Percentiles rank a stretch among this genome's conserved stretches.
Conservation (phyloP, 2,888 invertebrate species). For the Tribolium freemani region DNA sequence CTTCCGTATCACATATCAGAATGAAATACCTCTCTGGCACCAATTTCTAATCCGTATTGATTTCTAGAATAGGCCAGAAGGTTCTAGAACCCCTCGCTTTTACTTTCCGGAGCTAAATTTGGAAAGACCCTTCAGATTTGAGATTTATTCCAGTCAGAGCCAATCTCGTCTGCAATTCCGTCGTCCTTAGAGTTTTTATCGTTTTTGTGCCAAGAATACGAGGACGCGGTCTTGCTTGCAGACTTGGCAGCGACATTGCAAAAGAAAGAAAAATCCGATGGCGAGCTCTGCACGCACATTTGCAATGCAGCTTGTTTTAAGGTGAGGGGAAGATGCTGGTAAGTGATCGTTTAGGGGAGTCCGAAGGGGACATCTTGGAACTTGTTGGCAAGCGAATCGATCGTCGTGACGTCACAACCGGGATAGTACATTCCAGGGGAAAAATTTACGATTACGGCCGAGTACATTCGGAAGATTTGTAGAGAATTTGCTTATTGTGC, state of each 20-base stretch:
- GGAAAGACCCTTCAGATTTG: background rate
- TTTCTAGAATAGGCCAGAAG: background rate
- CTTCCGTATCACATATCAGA: background rate
- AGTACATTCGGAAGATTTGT: constrained; percentile 23
- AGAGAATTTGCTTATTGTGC: constrained; percentile 32
- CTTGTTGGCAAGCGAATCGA: constrained; percentile 42
- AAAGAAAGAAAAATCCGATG: constrained; percentile 1
- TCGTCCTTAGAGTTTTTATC: constrained; percentile 17
- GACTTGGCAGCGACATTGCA: constrained; percentile 31
- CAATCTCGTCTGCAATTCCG: constrained; percentile 19
- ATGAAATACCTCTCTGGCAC: background rate
- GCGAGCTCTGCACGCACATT: constrained; percentile 25
- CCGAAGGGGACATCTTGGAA: constrained; percentile 29
- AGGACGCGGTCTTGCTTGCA: constrained; percentile 27
- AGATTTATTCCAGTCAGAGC: constrained; percentile 22
- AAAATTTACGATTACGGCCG: constrained; percentile 36
- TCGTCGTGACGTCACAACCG: constrained; percentile 42
- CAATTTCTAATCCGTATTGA: background rate
- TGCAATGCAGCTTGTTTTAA: constrained; percentile 23
- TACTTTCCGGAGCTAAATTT: background rate
- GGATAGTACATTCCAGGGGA: constrained; percentile 30
- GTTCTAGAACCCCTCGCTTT: background rate
- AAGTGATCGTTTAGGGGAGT: constrained; percentile 14
- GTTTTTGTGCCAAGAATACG: constrained; percentile 33
- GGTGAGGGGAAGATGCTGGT: constrained; percentile 13